Base-by-base conservation (phyloP, 2,113 vertebrate genomes). In the Limanda limanda region DNA sequence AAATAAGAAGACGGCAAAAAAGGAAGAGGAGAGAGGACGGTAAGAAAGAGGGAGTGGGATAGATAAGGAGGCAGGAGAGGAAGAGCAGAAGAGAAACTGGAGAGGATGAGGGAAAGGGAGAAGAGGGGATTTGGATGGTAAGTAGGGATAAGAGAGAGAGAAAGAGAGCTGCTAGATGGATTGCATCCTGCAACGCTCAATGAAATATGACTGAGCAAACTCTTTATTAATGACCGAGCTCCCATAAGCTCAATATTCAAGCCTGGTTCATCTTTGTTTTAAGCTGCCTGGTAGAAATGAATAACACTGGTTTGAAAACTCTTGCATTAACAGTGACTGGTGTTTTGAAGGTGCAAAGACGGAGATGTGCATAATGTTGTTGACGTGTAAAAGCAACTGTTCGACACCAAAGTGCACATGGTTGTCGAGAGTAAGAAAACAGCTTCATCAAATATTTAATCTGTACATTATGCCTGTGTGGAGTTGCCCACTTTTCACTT, bases 71-170 rank as follows among this genome's bases (percentile, higher is more conserved):
- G 60, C 45, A 68, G 65, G 66, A 61, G 73, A 72, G 37, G 14
- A 58, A 70, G 35, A 10, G 35, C 35, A 37, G 35, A 10, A 37
- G 35, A 37, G 35, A 37, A 37, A 37, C 9, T 37, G 9, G 35
- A 37, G 58, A 68, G 66, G 68, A 77, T 63, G 68, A 75, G 65
- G 20, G 58, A 25, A 72, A 51, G 60, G 62, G 64, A 78, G 56
- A 73, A 66, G 61, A 87, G 27, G 27, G 68, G 80, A 87, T 85
- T 82, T 84, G 69, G 55, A 79, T 74, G 62, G 27, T 84, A 87
- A 89, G 81, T 47, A 60, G 64, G 78, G 80, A 85, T 88, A 81
- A 87, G 69, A 86, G 61, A 72, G 61, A 61, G 78, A 78, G 84
- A 86, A 81, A 87, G 69, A 86, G 61, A 72, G 61, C 72, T 59